These are phyloP conservation scores for Empis stercorea DNA, from an alignment of 2,888 invertebrate species.

Conservation along the genomic window DNA sequence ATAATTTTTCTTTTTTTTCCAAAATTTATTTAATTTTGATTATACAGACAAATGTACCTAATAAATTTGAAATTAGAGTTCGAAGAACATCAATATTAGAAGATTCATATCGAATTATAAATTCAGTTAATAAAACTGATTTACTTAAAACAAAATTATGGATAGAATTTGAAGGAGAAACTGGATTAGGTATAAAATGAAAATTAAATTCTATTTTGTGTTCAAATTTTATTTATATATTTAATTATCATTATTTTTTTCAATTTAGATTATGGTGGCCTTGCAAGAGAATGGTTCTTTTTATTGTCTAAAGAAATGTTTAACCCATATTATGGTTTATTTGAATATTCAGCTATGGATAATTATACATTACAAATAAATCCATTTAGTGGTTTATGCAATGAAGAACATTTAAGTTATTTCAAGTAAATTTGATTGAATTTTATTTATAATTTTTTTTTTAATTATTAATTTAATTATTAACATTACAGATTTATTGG, in stretches of 20 bases:
- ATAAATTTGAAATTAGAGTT: conserved; percentile 95
- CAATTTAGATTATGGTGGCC: conserved; percentile 79
- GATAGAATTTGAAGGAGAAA: conserved; percentile 98
- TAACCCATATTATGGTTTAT: conserved; percentile 98
- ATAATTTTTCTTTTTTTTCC: neutral
- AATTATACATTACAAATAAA: conserved; percentile 99
- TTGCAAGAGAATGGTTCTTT: conserved; percentile 98
- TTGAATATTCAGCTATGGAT: conserved; percentile 99
- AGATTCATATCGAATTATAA: conserved; percentile 93
- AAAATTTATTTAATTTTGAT: neutral
- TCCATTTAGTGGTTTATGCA: conserved; percentile 92
- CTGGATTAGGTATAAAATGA: conserved; percentile 52
- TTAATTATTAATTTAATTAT: neutral
- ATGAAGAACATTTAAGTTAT: conserved; percentile 95
- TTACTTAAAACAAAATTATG: conserved; percentile 93
- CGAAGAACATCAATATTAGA: conserved; percentile 84
- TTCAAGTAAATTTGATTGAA: conserved; percentile 68
- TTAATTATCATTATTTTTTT: conserved; percentile 6
- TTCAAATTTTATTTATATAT: conserved; percentile 1
- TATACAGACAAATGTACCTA: conserved; percentile 81
- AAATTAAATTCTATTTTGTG: neutral
- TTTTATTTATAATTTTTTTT: too few relatives aligned
- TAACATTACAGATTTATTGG: conserved; percentile 66
- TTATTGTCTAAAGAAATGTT: conserved; percentile 98
- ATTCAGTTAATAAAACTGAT: conserved; percentile 78